A percentile compares a stretch with the other conserved stretches of the same genome.
These are phyloP conservation scores for Leptopilina boulardi DNA, from an alignment of 1,140 invertebrate genomes.

Conservation along the genomic window DNA sequence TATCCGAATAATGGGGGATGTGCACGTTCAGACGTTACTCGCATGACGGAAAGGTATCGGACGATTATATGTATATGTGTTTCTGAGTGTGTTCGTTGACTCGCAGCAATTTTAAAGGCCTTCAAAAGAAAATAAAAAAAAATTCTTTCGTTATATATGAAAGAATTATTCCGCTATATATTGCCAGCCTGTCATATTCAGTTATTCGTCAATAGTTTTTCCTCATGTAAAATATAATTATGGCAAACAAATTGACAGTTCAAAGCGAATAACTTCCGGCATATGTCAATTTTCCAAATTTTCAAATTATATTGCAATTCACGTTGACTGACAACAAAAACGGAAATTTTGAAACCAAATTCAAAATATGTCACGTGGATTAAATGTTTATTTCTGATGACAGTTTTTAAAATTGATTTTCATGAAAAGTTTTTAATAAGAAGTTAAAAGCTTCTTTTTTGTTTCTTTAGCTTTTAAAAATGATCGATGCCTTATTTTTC, in stretches of 20 bases:
- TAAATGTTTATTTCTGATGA: neutral
- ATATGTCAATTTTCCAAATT: neutral
- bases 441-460: too few relatives aligned
- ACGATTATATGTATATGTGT: neutral
- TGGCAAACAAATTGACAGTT: neutral
- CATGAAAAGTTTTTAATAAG: too few relatives aligned
- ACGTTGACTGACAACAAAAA: neutral
- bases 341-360: neutral
- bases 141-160: neutral
- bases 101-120: neutral
- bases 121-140: neutral
- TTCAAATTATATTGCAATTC: neutral
- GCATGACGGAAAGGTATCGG: neutral
- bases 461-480: neutral
- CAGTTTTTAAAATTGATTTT: neutral
- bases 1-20: slow-evolving; percentile 16
- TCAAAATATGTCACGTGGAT: neutral
- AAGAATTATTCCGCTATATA: neutral
- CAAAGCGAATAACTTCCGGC: neutral
- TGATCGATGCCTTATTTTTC: slow-evolving; percentile 5
- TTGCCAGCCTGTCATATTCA: neutral
- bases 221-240: neutral
- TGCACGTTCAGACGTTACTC: neutral
- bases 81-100: neutral
- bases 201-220: neutral